Percentiles rank a stretch among this genome's conserved stretches.
Conservation (phyloP, 2,888 invertebrate species). For the Brenthis ino region DNA sequence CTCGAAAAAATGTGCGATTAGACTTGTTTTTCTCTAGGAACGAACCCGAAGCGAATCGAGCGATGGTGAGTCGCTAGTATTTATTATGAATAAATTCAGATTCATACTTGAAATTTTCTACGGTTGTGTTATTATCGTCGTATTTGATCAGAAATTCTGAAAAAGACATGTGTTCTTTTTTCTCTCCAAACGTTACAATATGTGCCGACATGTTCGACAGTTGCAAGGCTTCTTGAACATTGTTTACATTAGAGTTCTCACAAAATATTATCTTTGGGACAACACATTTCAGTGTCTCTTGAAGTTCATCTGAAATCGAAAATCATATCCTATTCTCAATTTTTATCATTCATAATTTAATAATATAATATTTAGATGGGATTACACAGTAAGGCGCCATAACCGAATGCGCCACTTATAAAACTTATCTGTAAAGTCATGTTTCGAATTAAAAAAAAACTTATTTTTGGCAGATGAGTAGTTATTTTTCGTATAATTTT, state of each 20-base stretch:
- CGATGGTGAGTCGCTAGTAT: too few species aligned
- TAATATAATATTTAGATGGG: too few species aligned
- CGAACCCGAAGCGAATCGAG: too few species aligned
- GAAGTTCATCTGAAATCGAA: constrained; percentile 51
- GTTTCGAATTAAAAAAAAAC: too few species aligned
- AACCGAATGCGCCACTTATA: too few species aligned
- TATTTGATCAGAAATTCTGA: constrained; percentile 47
- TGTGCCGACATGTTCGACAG: constrained; percentile 42
- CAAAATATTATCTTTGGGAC: constrained; percentile 56
- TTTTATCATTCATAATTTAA: neutral
- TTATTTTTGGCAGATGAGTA: too few species aligned
- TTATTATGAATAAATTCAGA: neutral
- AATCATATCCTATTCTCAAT: neutral
- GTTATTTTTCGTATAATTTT: too few species aligned
- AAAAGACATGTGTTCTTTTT: constrained; percentile 46
- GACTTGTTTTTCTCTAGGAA: too few species aligned
- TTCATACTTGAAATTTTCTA: constrained; percentile 46
- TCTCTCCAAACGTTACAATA: constrained; percentile 53
- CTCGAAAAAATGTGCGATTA: too few species aligned
- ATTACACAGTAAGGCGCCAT: too few species aligned
- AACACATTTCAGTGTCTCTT: constrained; percentile 45
- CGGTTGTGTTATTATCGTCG: constrained; percentile 32
- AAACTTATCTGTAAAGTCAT: too few species aligned
- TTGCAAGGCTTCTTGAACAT: constrained; percentile 48
- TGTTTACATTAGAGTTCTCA: constrained; percentile 49